Evolutionary conservation across 2,797 vertebrate genomes (phyloP), one percentile per base, ranked within the genome.

Genomic region (Rhabdomys pumilio): DNA sequence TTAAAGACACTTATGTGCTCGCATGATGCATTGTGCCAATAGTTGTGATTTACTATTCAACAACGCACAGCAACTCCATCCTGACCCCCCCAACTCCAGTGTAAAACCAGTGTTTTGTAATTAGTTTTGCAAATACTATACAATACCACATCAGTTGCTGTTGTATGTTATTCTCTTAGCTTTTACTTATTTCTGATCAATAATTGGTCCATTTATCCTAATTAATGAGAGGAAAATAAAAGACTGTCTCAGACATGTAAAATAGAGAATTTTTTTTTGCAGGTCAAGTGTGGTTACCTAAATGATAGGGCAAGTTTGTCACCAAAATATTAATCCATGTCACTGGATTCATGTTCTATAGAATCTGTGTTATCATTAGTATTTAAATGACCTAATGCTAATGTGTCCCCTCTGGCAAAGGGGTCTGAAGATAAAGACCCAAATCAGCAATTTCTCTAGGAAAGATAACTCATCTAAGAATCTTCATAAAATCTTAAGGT

Each of bases 381-480:
- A 2, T 94, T 63, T 97, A 80, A 72, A 59, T 77, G 34, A 94
- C 55, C 34, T 61, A 59, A 67, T 65, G 44, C 34, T 72, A 14
- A 2, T 69, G 65, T 47, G 91, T 86, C 6, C n/a, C 41, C 15
- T 73, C 24, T 59, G 31, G 4, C 8, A 47, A 84, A 5, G 82
- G 69, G n/a, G 24, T 84, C 47, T 63, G 80, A 73, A 53, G 41
- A 75, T 83, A 89, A 89, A 93, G 11, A 90, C n/a, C 34, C 84
- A 86, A 85, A 61, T 81, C 61, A 76, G 24, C 15, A 72, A 47
- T 34, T 53, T 34, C 29, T 50, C 17, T 59, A 76, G 41, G 15
- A 41, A 73, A 53, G 29, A 31, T 17, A 63, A 44, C 24, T 63
- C 57, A 15, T 63, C 38, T 29, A 31, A 44, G 15, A 63, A 44